A percentile compares a stretch with the other conserved stretches of the same genome.
Conservation (phyloP, 2,113 vertebrate species). For the Brachypodius melanocephalos region DNA sequence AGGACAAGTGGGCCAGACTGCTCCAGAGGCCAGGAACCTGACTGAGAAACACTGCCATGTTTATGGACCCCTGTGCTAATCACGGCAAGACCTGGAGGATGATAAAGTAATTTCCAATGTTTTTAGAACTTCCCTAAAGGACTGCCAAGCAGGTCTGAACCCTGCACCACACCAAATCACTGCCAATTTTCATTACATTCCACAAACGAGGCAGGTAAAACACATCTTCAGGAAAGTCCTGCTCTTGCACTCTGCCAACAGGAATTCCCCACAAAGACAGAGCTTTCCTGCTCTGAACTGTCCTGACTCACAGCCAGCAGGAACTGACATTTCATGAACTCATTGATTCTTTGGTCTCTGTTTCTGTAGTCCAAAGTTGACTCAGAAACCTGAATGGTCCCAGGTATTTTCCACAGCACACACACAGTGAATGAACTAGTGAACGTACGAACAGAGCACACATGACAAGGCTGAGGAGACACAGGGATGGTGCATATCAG, state of each 20-base stretch:
- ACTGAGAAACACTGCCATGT: background rate
- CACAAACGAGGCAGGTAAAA: background rate
- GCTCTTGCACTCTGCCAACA: background rate
- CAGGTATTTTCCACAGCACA: background rate
- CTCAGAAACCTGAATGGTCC: background rate
- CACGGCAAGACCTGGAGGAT: background rate
- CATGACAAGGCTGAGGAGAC: background rate
- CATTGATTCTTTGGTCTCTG: background rate
- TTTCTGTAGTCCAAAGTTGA: background rate
- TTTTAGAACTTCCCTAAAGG: background rate
- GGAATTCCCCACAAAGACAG: background rate
- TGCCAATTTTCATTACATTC: background rate
- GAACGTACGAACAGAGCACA: background rate
- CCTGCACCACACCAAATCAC: background rate
- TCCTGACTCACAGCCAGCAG: background rate
- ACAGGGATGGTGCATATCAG: background rate
- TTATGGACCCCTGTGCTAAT: background rate
- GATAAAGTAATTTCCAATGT: background rate
- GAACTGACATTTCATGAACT: background rate
- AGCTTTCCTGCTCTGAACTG: background rate
- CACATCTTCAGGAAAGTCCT: background rate
- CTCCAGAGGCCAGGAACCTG: background rate
- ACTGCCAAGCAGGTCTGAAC: background rate
- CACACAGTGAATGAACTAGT: background rate
- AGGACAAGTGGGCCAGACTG: accelerated